Conservation (phyloP, 1,140 invertebrate species). For the Apolygus lucorum region DNA sequence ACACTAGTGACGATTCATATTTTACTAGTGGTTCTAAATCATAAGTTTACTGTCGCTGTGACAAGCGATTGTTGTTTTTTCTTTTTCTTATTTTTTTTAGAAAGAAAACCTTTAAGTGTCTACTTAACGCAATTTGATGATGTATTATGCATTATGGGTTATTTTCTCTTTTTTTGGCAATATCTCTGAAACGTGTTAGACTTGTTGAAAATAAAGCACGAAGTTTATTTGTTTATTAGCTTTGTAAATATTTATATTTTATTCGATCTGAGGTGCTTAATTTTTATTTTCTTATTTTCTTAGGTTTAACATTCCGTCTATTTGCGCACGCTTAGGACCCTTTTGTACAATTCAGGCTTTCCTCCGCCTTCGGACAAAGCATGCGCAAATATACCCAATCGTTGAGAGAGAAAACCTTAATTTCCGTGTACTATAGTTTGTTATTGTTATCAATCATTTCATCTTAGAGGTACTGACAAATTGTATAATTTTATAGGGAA, state of each 20-base stretch:
- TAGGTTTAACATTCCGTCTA: neutral
- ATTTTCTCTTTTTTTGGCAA: slow-evolving; percentile 11
- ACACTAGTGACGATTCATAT: no score
- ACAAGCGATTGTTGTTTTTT: neutral
- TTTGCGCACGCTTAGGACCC: neutral
- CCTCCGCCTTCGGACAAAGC: no score
- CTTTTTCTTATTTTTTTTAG: neutral
- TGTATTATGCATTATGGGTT: no score
- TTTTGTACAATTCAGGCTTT: no score
- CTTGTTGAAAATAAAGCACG: slow-evolving; percentile 1
- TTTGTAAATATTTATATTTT: slow-evolving; percentile 8
- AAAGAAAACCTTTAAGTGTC: neutral
- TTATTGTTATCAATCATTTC: no score
- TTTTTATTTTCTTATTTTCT: neutral
- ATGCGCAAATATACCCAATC: no score
- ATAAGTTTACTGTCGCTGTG: neutral
- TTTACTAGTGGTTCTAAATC: no score
- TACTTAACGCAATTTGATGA: neutral
- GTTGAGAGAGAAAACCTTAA: no score
- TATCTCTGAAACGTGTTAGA: slow-evolving; percentile 17
- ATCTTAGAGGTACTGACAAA: no score
- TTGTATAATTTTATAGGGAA: no score
- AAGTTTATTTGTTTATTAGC: slow-evolving; percentile 9
- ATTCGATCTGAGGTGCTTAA: slow-evolving; percentile 12
- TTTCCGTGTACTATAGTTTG: no score